phyloP scores from a whole-genome alignment of 2,797 vertebrate genomes.

The Numenius phaeopus region DNA sequence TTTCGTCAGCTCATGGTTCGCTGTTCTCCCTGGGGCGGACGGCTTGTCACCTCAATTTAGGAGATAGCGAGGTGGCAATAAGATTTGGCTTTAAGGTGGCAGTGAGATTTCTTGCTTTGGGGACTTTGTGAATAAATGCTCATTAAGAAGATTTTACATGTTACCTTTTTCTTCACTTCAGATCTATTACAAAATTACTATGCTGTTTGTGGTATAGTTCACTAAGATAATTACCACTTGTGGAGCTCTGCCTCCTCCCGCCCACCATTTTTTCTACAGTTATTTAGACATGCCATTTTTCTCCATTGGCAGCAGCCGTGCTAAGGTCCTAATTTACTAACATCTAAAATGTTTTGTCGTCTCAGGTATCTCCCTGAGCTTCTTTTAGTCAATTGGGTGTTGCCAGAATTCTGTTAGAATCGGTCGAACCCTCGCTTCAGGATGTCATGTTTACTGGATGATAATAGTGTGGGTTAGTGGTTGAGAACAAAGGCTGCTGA shows the following conservation, averaged over 20 bases:
- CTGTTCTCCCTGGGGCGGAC: not conserved
- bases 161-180: not conserved
- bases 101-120: not conserved
- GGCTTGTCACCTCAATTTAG: conserved; percentile 16
- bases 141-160: not conserved
- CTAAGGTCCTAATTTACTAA: not conserved
- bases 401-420: not conserved
- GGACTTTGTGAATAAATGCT: not conserved
- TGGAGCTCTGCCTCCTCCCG: not conserved
- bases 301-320: not conserved
- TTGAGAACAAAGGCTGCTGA: conserved; percentile 7
- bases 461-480: not conserved
- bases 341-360: not conserved
- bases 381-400: not conserved
- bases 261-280: not conserved
- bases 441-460: not conserved
- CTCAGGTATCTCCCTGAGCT: not conserved
- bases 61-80: not conserved
- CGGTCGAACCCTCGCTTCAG: accelerated
- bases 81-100: not conserved
- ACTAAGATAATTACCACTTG: not conserved
- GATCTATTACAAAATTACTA: not conserved
- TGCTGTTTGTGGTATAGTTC: not conserved
- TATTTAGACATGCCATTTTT: not conserved
- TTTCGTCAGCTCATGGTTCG: not conserved